phyloP scores from a whole-genome alignment of 2,888 invertebrate species.

The Luffia ferchaultella region DNA sequence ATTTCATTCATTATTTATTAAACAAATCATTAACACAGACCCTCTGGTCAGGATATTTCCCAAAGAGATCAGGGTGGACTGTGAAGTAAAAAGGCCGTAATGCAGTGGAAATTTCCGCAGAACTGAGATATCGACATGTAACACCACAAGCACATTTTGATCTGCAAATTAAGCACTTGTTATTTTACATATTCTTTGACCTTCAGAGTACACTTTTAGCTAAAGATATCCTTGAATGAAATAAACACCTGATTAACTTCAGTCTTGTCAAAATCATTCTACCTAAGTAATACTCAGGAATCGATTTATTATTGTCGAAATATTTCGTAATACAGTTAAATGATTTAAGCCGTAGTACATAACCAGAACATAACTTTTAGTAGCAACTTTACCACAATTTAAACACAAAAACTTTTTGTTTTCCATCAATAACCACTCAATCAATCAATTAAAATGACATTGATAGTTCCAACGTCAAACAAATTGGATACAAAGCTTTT shows the following conservation, averaged over 20 bases:
- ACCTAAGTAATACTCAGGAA: too few species aligned
- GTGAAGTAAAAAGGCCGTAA: constrained; percentile 93
- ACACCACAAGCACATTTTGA: constrained; percentile 27
- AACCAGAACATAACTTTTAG: too few species aligned
- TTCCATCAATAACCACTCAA: too few species aligned
- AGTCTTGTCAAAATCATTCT: background rate
- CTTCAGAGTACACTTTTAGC: constrained; percentile 1
- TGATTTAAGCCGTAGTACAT: too few species aligned
- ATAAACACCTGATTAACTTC: background rate
- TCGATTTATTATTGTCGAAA: too few species aligned
- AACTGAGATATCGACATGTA: constrained; percentile 64
- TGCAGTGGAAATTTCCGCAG: constrained; percentile 88
- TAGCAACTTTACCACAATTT: too few species aligned
- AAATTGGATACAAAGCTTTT: too few species aligned
- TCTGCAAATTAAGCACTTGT: constrained; percentile 15
- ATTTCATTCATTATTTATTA: too few species aligned
- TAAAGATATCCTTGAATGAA: background rate
- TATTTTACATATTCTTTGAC: background rate
- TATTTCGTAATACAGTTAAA: too few species aligned
- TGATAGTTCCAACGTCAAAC: too few species aligned
- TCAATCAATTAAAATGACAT: too few species aligned
- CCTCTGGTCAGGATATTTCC: constrained; percentile 88
- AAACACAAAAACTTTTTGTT: too few species aligned
- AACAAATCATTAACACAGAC: constrained; percentile 63
- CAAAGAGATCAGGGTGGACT: constrained; percentile 96